Percentiles rank a stretch among this genome's conserved stretches.
These are phyloP conservation scores for Silurus aristotelis DNA, from an alignment of 2,797 vertebrate genomes.

Conservation along the genomic window DNA sequence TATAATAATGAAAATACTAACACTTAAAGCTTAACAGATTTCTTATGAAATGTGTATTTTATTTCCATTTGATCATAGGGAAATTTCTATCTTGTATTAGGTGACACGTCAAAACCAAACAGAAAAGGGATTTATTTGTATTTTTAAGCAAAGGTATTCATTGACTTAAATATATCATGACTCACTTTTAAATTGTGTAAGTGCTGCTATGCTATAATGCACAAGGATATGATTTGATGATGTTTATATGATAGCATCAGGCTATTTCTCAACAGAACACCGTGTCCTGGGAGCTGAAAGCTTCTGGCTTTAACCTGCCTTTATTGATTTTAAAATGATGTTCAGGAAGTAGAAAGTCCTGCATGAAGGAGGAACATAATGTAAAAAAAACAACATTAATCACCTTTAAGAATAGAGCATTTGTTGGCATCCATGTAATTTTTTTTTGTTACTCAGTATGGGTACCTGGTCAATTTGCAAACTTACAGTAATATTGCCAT, in stretches of 20 bases:
- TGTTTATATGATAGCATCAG: neutral
- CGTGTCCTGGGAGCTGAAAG: neutral
- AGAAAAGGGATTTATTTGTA: neutral
- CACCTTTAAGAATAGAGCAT: neutral
- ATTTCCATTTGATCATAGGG: neutral
- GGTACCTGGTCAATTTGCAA: neutral
- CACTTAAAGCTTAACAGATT: neutral
- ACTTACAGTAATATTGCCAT: neutral
- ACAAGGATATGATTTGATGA: neutral
- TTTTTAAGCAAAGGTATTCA: neutral
- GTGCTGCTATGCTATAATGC: neutral
- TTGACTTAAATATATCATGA: neutral
- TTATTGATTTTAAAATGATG: slow-evolving; percentile 10
- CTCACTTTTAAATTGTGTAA: slow-evolving; percentile 2
- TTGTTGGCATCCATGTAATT: neutral
- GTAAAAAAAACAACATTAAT: neutral
- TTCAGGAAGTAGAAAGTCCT: slow-evolving; percentile 6
- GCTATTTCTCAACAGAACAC: slow-evolving; percentile 10
- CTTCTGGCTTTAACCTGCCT: slow-evolving; percentile 9
- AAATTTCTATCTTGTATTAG: neutral
- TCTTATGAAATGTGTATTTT: neutral
- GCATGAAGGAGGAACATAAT: neutral
- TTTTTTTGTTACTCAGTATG: neutral
- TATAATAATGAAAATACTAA: neutral
- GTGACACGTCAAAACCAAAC: neutral